These are phyloP conservation scores for Xiphorhynchus elegans DNA, from an alignment of 2,113 vertebrate species.

Conservation along the genomic window DNA sequence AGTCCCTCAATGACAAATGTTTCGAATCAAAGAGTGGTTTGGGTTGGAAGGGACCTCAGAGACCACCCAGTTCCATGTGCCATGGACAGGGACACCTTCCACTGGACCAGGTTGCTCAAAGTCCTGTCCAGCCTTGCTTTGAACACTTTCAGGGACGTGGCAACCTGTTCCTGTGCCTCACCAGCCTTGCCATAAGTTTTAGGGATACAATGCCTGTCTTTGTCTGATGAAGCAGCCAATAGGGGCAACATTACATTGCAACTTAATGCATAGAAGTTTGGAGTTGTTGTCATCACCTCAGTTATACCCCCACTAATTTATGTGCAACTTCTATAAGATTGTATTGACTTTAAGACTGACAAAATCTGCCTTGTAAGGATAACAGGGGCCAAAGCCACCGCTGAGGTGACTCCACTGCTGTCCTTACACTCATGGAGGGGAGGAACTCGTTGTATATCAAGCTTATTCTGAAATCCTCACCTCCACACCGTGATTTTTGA, in stretches of 20 bases:
- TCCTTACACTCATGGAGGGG: not conserved
- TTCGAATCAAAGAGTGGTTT: not conserved
- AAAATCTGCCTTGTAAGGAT: not conserved
- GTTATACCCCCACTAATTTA: not conserved
- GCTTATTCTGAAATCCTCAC: not conserved
- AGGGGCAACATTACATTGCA: not conserved
- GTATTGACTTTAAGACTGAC: not conserved
- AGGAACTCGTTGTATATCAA: not conserved
- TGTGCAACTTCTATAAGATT: not conserved
- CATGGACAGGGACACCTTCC: not conserved
- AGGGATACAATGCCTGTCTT: not conserved
- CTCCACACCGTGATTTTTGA: rapidly evolving
- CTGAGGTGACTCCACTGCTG: rapidly evolving
- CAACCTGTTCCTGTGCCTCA: not conserved
- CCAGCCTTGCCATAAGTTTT: not conserved
- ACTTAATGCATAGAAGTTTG: not conserved
- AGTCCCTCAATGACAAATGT: not conserved
- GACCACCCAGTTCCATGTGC: not conserved
- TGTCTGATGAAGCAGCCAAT: not conserved
- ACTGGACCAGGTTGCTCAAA: not conserved
- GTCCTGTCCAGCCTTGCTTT: not conserved
- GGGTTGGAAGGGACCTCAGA: not conserved
- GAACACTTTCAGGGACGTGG: not conserved
- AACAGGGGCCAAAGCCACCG: not conserved
- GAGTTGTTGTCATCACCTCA: not conserved